Percentiles rank a stretch among this genome's conserved stretches.
Conservation (phyloP, 2,797 vertebrate genomes). For the Eidolon dupreanum region DNA sequence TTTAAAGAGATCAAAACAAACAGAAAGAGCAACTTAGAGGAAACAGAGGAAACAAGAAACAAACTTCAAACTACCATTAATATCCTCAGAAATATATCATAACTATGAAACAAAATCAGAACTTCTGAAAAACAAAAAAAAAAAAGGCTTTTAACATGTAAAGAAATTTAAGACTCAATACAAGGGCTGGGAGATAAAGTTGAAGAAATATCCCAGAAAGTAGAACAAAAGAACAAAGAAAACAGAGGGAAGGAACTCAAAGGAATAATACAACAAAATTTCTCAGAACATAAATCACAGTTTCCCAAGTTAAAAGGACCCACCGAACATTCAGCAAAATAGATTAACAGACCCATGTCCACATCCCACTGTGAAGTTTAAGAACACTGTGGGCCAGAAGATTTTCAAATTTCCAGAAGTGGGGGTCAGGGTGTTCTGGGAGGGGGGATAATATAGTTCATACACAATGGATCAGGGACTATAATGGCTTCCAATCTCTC, state of each 20-base stretch:
- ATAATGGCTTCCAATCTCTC: background rate
- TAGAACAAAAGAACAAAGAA: constrained; percentile 36
- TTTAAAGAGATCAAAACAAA: constrained; percentile 36
- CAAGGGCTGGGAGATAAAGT: background rate
- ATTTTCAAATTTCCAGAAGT: constrained; percentile 20
- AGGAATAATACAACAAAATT: constrained; percentile 34
- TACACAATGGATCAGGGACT: background rate
- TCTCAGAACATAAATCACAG: constrained; percentile 16
- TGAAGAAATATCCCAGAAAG: constrained; percentile 17
- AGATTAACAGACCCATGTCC: background rate
- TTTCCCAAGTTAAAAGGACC: background rate
- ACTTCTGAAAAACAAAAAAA: constrained; percentile 41
- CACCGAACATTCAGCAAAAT: constrained; percentile 7
- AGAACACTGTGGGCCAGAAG: background rate
- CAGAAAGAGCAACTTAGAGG: constrained; percentile 30
- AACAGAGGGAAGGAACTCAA: background rate
- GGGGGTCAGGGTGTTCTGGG: background rate
- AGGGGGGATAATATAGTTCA: background rate
- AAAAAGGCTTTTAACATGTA: background rate
- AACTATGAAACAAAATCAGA: constrained; percentile 41
- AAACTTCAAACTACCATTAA: constrained; percentile 24
- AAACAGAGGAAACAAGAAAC: background rate
- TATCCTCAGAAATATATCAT: constrained; percentile 18
- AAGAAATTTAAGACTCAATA: constrained; percentile 49
- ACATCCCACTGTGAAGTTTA: constrained; percentile 6